A percentile compares a stretch with the other conserved stretches of the same genome.
These are phyloP conservation scores for Dendroctonus valens DNA, from an alignment of 1,140 invertebrate genomes.

Conservation along the genomic window DNA sequence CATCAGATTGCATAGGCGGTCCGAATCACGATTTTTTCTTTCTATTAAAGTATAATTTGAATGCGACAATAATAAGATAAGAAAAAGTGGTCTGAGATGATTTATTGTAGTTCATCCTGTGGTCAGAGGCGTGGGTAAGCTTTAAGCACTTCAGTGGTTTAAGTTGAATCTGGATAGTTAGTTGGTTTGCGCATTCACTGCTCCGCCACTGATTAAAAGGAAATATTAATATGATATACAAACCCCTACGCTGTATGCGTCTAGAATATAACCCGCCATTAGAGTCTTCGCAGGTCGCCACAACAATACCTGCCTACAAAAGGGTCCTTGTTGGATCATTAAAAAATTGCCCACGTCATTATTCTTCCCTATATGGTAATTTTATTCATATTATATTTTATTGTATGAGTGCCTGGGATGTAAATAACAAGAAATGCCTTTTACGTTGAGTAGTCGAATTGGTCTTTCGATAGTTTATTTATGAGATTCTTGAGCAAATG, in stretches of 20 bases:
- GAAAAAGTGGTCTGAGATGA: too few species aligned
- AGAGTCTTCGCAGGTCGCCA: conserved; percentile 11
- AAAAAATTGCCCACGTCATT: conserved; percentile 24
- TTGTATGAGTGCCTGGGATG: not conserved
- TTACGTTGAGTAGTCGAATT: too few species aligned
- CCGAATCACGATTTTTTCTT: not conserved
- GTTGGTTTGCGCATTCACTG: not conserved
- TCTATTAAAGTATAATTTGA: not conserved
- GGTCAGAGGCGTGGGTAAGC: too few species aligned
- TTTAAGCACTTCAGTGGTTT: too few species aligned
- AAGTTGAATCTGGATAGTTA: too few species aligned
- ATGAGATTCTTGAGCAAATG: too few species aligned
- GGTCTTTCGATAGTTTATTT: too few species aligned
- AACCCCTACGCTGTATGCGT: conserved; percentile 15
- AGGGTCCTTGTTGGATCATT: conserved; percentile 19
- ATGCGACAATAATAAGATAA: not conserved
- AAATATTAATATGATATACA: conserved; percentile 10
- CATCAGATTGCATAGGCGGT: not conserved
- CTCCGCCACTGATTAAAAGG: conserved; percentile 1
- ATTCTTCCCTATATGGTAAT: conserved; percentile 18
- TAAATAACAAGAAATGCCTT: too few species aligned
- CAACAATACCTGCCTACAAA: conserved; percentile 16
- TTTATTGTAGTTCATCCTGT: too few species aligned
- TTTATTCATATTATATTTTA: conserved; percentile 16
- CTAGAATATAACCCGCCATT: conserved; percentile 18